Evolutionary conservation across 64 coral and sea anemone species (phyloP), one percentile per base, ranked within the genome.

Genomic region (Pocillopora verrucosa): DNA sequence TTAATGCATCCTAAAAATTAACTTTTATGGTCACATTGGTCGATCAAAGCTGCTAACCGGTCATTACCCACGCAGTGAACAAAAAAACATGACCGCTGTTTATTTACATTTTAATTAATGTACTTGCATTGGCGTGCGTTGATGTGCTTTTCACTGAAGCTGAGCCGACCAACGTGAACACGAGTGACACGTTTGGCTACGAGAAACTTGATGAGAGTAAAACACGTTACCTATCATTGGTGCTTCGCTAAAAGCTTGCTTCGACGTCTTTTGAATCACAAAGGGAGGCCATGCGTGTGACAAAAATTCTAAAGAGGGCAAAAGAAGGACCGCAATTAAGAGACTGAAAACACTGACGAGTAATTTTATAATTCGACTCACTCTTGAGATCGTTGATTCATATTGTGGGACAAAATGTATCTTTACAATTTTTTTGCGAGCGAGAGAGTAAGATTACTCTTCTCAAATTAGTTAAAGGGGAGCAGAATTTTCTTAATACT

Each of bases 311-410:
- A 74, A 75, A 6, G 75, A 72, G 19, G 85, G 85, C 25, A 87
- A 87, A 87, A 87, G 85, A 34, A 17, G 72, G 75, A 87, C 70
- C 51, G 36, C 51, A 16, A 34, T 76, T 36, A 76, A 76, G 35
- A 30, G 74, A 56, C 36, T 76, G 17, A 76, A 76, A 45, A 13
- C 10, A n/a, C n/a, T n/a, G n/a, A 56, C 34, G 51, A 76, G 74
- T 37, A 45, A 76, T 36, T 76, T 10, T 45, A 13, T 76, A 61
- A 7, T 61, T 61, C 15, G 60, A 10, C 9, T 61, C 60, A 61
- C 60, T 61, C 9, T 61, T 61, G 9, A 15, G 9, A 61, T 61
- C 15, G 60, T 61, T 15, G 15, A 61, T 61, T 7, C 60, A 61
- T 61, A 61, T 7, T 61, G 15, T 61, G 60, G 60, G 15, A 61